Evolutionary conservation across 2,113 vertebrate species (phyloP).

Genomic region (Cyanistes caeruleus): DNA sequence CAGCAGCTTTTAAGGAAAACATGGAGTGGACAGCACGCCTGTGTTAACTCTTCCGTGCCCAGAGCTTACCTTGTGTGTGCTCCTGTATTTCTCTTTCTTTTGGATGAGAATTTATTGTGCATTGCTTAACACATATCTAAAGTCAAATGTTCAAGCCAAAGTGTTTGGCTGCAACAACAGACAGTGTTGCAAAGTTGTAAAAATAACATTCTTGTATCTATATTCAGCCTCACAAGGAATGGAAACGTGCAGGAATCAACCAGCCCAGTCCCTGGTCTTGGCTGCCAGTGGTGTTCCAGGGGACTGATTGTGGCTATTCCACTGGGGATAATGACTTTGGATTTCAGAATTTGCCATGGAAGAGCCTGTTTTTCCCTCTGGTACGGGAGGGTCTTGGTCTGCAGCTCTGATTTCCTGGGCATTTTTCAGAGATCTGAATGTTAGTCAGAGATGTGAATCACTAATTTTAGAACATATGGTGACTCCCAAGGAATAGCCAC

Average conservation of each 20-base stretch:
- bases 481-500: background rate
- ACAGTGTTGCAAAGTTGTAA: background rate
- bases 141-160: constrained; percentile 7
- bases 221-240: background rate
- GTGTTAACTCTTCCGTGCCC: background rate
- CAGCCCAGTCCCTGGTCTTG: background rate
- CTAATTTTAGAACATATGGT: background rate
- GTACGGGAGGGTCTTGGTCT: background rate
- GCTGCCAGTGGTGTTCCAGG: background rate
- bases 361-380: background rate
- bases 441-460: background rate
- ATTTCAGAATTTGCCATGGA: background rate
- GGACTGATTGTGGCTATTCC: background rate
- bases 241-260: background rate
- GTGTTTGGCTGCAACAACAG: constrained; percentile 2
- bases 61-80: background rate
- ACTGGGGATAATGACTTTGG: background rate
- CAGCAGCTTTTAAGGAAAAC: background rate
- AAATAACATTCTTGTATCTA: background rate
- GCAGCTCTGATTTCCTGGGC: background rate
- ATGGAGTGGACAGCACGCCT: background rate
- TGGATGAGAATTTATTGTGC: background rate
- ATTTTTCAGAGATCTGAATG: background rate
- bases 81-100: background rate
- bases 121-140: background rate